phyloP scores from a whole-genome alignment of 1,140 invertebrate species.

The Aradophagus sp. region DNA sequence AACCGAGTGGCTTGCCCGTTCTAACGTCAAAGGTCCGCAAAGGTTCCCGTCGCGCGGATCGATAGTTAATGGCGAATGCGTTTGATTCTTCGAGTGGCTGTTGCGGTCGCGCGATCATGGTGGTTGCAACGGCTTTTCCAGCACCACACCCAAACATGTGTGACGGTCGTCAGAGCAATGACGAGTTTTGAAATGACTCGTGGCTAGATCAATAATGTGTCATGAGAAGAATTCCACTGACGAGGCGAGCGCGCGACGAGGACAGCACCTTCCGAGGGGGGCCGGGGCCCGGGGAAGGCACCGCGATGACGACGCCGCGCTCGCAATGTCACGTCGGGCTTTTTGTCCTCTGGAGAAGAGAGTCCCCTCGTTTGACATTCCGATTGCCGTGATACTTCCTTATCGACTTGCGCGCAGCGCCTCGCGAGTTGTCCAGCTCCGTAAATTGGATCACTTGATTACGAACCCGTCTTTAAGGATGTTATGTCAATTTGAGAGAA shows the following conservation, averaged over 20 bases:
- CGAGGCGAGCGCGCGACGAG: conserved; percentile 32
- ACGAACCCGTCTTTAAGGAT: too few relatives aligned
- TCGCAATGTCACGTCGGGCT: too few relatives aligned
- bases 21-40: conserved; percentile 29
- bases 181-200: conserved; percentile 63
- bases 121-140: conserved; percentile 36
- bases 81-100: conserved; percentile 32
- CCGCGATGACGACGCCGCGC: too few relatives aligned
- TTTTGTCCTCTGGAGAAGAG: too few relatives aligned
- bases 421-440: too few relatives aligned
- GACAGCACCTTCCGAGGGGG: conserved; percentile 11
- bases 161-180: conserved; percentile 63
- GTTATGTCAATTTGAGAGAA: too few relatives aligned
- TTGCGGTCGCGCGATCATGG: conserved; percentile 23
- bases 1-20: conserved; percentile 14
- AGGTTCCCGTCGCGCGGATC: conserved; percentile 28
- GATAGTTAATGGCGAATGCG: conserved; percentile 38
- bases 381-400: too few relatives aligned
- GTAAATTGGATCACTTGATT: too few relatives aligned
- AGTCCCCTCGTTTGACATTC: too few relatives aligned
- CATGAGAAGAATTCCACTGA: conserved; percentile 64
- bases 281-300: too few relatives aligned
- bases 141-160: conserved; percentile 63
- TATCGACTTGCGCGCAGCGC: too few relatives aligned
- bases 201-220: conserved; percentile 70